Evolutionary conservation across 2,888 invertebrate genomes (phyloP), one percentile per base, ranked within the genome.

Genomic region (Pimpla rufipes): DNA sequence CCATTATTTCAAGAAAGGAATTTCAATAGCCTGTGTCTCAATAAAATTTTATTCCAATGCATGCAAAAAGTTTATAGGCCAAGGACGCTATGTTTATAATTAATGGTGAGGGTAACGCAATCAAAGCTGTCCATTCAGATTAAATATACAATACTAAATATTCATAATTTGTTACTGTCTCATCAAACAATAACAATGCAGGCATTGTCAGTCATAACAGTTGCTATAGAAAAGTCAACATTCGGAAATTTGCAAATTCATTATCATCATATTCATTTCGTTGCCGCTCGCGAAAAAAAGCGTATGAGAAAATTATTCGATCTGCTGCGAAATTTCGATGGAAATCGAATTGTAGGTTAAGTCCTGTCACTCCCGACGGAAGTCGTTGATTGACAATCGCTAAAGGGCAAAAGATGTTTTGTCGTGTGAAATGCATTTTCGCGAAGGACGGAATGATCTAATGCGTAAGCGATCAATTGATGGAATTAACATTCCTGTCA

Each of bases 401-500:
- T 8, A n/a, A 35, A 21, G 6, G 18, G 6, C 2, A 57, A 3
- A 6, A 3, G 8, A 5, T 59, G 16, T 37, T 59, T 35, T 13
- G 18, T 67, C 18, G 21, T 37, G 55, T 10, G 18, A 11, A 66
- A 66, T 62, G 21, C 11, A 8, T 18, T 62, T 47, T 50, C 62
- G 35, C 55, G 18, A 21, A 47, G 57, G 57, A 13, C 45, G 45
- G 5, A 11, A 59, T 59, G 45, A 59, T 73, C 59, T 13, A 66
- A 66, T 21, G 66, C 66, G 2, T 8, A 7, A 59, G 16, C 59
- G 13, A 37, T 74, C 50, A 37, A 74, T 74, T n/a, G 45, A 62
- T 8, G 18, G 29, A 37, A 62, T 73, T 35, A 73, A 73, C 73
- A 59, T 50, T 74, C 62, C 74, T 74, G 74, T 74, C 62, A 74